Percentiles rank a stretch among this genome's conserved stretches.
Evolutionary conservation across 2,113 vertebrate species (phyloP).

Genomic region (Eulemur rufifrons): DNA sequence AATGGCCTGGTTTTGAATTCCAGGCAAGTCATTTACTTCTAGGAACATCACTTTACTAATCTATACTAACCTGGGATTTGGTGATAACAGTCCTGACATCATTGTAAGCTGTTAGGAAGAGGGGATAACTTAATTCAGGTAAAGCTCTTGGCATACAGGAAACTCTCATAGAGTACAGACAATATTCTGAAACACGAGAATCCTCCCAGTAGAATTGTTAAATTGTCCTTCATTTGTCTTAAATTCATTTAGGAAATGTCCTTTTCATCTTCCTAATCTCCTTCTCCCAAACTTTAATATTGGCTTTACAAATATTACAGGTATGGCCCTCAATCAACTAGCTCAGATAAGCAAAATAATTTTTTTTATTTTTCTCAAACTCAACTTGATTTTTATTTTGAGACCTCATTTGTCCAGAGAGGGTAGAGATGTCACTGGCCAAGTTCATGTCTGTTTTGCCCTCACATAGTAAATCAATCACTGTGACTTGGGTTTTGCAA

Average conservation of each 20-base stretch:
- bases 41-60: background rate
- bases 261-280: background rate
- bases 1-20: background rate
- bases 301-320: background rate
- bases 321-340: background rate
- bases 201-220: background rate
- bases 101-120: background rate
- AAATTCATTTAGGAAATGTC: slow-evolving; percentile 5
- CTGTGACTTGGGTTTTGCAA: background rate
- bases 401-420: background rate
- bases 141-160: background rate
- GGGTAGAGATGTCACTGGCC: background rate
- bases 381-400: background rate
- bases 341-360: background rate
- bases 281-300: background rate
- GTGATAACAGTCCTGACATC: background rate
- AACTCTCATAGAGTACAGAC: background rate
- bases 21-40: background rate
- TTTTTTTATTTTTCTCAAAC: background rate
- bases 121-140: background rate
- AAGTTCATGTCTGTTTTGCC: background rate
- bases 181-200: background rate
- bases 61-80: background rate
- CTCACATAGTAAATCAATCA: background rate
- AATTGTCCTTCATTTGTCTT: slow-evolving; percentile 19